phyloP scores from a whole-genome alignment of 2,113 vertebrate species.

The Otolemur garnettii region DNA sequence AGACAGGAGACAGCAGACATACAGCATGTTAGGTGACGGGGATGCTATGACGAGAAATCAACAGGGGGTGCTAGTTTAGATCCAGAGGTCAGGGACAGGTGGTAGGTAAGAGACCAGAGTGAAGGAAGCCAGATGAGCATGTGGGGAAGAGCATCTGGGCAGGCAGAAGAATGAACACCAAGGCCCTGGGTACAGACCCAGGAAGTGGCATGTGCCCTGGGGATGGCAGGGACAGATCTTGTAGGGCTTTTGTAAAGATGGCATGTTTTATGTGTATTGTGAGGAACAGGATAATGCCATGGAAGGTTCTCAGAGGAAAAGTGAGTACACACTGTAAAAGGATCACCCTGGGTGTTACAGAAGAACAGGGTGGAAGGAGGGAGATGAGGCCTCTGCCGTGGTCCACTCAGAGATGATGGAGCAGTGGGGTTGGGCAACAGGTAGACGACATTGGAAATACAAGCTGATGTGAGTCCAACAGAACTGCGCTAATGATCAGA shows the following conservation, averaged over 20 bases:
- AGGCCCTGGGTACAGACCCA: neutral
- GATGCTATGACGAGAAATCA: neutral
- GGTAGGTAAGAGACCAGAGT: neutral
- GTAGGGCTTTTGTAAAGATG: neutral
- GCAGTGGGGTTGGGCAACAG: neutral
- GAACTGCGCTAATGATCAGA: neutral
- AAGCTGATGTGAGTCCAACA: neutral
- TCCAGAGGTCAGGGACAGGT: neutral
- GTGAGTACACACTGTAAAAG: neutral
- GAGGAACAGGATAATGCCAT: neutral
- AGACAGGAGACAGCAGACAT: neutral
- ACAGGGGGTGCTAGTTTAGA: neutral
- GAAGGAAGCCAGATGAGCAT: neutral
- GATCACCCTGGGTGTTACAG: neutral
- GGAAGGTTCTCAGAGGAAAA: conserved; percentile 37
- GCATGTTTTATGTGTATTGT: neutral
- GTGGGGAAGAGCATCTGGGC: neutral
- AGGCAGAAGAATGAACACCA: neutral
- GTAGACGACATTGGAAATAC: neutral
- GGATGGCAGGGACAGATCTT: neutral
- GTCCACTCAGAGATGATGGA: neutral
- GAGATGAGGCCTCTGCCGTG: neutral
- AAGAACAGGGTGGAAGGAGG: neutral
- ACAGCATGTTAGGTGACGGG: neutral
- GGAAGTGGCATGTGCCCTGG: fast-evolving